Evolutionary conservation across 1,140 invertebrate species (phyloP).

Genomic region (Orchesella cincta): DNA sequence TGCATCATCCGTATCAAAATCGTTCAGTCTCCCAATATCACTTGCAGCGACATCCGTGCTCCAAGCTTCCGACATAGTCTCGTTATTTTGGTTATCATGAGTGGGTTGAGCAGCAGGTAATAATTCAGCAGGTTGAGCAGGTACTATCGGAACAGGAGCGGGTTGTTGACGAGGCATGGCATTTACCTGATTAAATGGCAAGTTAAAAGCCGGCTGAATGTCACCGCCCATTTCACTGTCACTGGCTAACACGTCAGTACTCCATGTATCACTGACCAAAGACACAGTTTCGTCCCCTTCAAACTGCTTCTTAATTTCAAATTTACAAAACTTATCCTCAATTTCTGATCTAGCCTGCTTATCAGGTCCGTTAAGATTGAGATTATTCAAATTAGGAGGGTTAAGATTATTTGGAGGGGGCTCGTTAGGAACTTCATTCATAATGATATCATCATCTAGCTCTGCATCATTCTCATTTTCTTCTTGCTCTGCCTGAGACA

Average conservation of each 20-base stretch:
- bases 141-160: neutral
- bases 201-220: neutral
- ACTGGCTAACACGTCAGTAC: constrained; percentile 91
- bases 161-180: neutral
- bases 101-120: neutral
- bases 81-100: neutral
- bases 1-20: constrained; percentile 81
- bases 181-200: neutral
- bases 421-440: constrained; percentile 33
- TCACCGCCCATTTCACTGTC: constrained; percentile 76
- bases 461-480: constrained; percentile 51
- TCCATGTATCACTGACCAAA: constrained; percentile 96
- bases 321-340: constrained; percentile 98
- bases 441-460: constrained; percentile 23
- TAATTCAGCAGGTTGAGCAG: neutral
- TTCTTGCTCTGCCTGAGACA: constrained; percentile 60
- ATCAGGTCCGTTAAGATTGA: constrained; percentile 44
- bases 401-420: constrained; percentile 35
- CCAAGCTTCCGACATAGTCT: constrained; percentile 68
- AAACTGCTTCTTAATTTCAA: constrained; percentile 76
- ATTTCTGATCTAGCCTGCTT: constrained; percentile 73
- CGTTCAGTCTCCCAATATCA: constrained; percentile 87
- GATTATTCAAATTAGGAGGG: constrained; percentile 49
- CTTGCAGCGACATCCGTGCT: constrained; percentile 94
- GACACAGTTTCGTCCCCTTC: constrained; percentile 85